Evolutionary conservation across 1,140 invertebrate species (phyloP).

Genomic region (Bombus haemorrhoidalis): DNA sequence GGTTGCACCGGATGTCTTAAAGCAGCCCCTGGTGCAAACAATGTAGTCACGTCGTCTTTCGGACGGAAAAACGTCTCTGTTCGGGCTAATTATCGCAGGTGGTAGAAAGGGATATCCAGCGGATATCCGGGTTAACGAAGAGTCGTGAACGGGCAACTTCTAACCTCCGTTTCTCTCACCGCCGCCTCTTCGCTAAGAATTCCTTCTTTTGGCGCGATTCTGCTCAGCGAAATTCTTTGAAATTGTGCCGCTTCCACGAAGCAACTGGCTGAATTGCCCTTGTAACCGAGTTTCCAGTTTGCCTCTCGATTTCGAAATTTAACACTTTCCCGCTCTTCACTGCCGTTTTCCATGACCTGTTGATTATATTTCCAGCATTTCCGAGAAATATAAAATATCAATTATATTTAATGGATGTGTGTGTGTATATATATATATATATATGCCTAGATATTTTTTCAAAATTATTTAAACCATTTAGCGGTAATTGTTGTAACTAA

Average conservation of each 20-base stretch:
- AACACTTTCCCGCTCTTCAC: not conserved
- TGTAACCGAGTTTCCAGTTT: not conserved
- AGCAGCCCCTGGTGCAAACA: slow-evolving; percentile 39
- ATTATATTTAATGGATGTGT: too few relatives aligned
- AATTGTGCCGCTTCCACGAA: not conserved
- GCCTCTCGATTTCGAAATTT: not conserved
- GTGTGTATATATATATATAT: too few relatives aligned
- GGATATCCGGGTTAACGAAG: not conserved
- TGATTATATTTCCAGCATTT: not conserved
- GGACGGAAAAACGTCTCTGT: slow-evolving; percentile 35
- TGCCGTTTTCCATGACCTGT: too few relatives aligned
- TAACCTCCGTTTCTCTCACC: too few relatives aligned
- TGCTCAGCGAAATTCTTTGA: not conserved
- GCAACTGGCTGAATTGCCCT: not conserved
- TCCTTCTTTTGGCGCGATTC: not conserved
- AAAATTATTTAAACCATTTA: too few relatives aligned
- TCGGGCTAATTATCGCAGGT: slow-evolving; percentile 5
- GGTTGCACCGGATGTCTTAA: slow-evolving; percentile 42
- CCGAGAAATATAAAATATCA: too few relatives aligned
- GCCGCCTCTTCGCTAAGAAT: too few relatives aligned
- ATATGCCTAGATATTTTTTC: too few relatives aligned
- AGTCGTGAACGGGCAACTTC: too few relatives aligned
- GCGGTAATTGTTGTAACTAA: too few relatives aligned
- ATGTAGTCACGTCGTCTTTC: slow-evolving; percentile 42
- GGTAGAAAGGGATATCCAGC: not conserved